Conservation (phyloP, 92 coral and sea anemone species). For the Siderastrea radians region DNA sequence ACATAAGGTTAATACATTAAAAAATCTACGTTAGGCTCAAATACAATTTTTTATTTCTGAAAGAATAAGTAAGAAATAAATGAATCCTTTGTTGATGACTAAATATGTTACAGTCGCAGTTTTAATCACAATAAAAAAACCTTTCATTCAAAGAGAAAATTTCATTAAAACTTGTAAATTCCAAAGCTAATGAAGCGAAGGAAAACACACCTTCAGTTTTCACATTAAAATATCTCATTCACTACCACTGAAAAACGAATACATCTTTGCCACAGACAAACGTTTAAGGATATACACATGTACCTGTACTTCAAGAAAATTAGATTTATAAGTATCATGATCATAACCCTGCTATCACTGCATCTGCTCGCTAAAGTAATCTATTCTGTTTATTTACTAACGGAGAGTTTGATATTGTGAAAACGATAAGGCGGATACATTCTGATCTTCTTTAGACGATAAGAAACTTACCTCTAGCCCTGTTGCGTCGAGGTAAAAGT, state of each 20-base stretch:
- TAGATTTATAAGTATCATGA: not conserved
- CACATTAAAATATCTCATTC: not conserved
- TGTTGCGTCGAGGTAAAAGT: not conserved
- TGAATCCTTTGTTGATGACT: no score
- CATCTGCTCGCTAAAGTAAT: conserved; percentile 1
- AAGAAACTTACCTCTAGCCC: not conserved
- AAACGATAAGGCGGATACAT: not conserved
- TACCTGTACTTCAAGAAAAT: not conserved
- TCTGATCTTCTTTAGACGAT: not conserved
- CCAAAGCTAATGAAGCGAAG: not conserved
- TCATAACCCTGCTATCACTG: not conserved
- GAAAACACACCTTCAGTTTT: not conserved
- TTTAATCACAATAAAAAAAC: not conserved
- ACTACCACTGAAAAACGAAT: not conserved
- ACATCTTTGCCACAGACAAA: not conserved
- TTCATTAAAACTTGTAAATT: not conserved
- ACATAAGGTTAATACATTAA: not conserved
- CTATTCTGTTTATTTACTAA: not conserved
- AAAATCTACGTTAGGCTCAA: not conserved
- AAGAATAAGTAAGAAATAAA: no score
- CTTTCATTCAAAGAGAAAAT: not conserved
- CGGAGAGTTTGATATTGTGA: not conserved
- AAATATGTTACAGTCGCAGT: not conserved
- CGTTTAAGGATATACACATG: no score
- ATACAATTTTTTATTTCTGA: not conserved